Base-by-base conservation (phyloP, 2,797 vertebrate genomes). In the Nannoperca obscura region DNA sequence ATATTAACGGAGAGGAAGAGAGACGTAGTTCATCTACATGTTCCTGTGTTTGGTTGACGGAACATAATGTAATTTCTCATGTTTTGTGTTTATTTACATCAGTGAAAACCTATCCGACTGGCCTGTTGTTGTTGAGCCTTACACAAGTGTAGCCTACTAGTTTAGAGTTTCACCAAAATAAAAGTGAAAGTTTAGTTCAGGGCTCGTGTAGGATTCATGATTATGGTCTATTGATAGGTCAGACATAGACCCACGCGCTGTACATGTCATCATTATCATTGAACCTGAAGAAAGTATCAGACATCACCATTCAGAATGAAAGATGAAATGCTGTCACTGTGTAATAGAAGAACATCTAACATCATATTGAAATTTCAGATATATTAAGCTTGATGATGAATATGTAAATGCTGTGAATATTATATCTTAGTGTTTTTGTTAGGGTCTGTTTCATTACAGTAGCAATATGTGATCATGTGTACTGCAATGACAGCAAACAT, bases 401-500 rank as follows among this genome's bases (percentile, higher is more conserved):
- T 40, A 47, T 20, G 19, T 40, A 4, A 30, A 55, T 24, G 17
- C 9, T 58, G 2, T 58, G 2, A 40, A 40, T 61, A 47, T 38
- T 11, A 53, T 34, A 38, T 14, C 7, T n/a, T 3, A 9, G 11
- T 38, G 2, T 36, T 38, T 55, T 13, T 46, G 3, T 36, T 17
- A 2, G 55, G 20, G 3, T 60, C 11, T 71, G 12, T 27, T 47
- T 24, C 27, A n/a, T 7, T 27, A 44, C 20, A 52, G 6, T 64
- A 12, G 30, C 15, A 66, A 3, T 27, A 10, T 53, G n/a, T 55
- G 24, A 36, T 38, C 1, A 8, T 70, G n/a, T 60, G 15, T 8
- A 27, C 36, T 36, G 34, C 11, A 65, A 53, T 46, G 38, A 38
- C 42, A 55, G 57, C 59, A 70, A 74, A 67, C 36, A 17, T 40